phyloP scores from a whole-genome alignment of 2,113 vertebrate genomes.

The Lota lota region DNA sequence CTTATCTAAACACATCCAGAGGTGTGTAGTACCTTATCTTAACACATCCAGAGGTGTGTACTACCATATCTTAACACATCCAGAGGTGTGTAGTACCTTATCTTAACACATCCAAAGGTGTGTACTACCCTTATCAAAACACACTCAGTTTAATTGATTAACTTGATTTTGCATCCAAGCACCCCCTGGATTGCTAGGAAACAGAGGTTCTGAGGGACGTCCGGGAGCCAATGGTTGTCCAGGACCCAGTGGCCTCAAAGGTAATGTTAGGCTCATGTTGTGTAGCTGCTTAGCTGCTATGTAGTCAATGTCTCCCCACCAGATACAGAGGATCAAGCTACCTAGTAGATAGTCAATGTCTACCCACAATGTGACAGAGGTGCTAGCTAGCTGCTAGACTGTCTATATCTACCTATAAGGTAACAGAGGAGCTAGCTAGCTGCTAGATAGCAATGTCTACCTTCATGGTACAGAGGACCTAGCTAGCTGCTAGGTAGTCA shows the following conservation, averaged over 20 bases:
- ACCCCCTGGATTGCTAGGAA: slow-evolving; percentile 57
- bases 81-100: not conserved
- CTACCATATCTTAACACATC: not conserved
- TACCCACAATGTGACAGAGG: too few relatives aligned
- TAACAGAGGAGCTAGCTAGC: too few relatives aligned
- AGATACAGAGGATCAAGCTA: too few relatives aligned
- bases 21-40: slow-evolving; percentile 19
- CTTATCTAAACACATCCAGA: slow-evolving; percentile 15
- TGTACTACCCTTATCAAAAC: too few relatives aligned
- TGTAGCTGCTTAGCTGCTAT: slow-evolving; percentile 46
- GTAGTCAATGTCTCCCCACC: too few relatives aligned
- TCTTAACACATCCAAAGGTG: too few relatives aligned
- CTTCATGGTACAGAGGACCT: too few relatives aligned
- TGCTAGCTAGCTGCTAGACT: too few relatives aligned
- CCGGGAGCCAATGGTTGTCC: slow-evolving; percentile 41
- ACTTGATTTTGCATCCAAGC: slow-evolving; percentile 45
- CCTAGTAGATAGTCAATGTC: not conserved
- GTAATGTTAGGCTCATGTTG: too few relatives aligned
- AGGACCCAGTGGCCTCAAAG: slow-evolving; percentile 46
- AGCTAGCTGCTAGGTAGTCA: too few relatives aligned
- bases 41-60: not conserved
- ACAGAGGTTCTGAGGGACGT: slow-evolving; percentile 57
- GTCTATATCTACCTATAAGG: too few relatives aligned
- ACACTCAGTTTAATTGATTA: not conserved
- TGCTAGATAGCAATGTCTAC: too few relatives aligned